Evolutionary conservation across 2,888 invertebrate genomes (phyloP).

Genomic region (Acleris cristana): DNA sequence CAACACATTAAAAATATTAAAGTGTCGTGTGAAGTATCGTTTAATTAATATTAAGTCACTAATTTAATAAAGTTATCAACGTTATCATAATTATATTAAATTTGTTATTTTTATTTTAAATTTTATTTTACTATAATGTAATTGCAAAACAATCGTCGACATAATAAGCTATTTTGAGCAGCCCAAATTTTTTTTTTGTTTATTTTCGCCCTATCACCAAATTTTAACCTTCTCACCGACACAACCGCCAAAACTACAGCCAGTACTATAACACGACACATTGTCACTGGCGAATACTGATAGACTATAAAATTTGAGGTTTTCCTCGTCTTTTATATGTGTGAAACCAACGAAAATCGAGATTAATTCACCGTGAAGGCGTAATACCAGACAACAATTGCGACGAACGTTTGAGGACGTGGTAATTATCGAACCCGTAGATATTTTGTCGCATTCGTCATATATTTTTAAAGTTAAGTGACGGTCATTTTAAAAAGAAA

Average conservation of each 20-base stretch:
- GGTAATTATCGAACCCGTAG: neutral
- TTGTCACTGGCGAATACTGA: neutral
- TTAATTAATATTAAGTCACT: no score
- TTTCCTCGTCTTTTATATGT: slow-evolving; percentile 19
- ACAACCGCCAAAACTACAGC: slow-evolving; percentile 14
- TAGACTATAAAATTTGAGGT: slow-evolving; percentile 9
- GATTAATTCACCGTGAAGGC: slow-evolving; percentile 24
- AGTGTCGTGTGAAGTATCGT: no score
- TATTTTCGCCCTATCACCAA: neutral
- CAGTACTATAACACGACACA: slow-evolving; percentile 21
- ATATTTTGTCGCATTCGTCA: slow-evolving; percentile 7
- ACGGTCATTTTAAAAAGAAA: neutral
- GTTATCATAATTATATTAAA: no score
- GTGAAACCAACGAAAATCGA: neutral
- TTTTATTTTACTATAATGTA: no score
- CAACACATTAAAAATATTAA: no score
- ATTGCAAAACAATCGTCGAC: no score
- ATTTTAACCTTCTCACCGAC: slow-evolving; percentile 5
- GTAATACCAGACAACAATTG: slow-evolving; percentile 18
- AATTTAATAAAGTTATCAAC: no score
- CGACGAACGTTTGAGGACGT: slow-evolving; percentile 2
- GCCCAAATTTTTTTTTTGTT: no score
- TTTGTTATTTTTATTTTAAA: no score
- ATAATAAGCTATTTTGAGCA: no score
- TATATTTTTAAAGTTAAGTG: neutral